phyloP scores from a whole-genome alignment of 2,888 invertebrate species.

The Orchestes rusci region DNA sequence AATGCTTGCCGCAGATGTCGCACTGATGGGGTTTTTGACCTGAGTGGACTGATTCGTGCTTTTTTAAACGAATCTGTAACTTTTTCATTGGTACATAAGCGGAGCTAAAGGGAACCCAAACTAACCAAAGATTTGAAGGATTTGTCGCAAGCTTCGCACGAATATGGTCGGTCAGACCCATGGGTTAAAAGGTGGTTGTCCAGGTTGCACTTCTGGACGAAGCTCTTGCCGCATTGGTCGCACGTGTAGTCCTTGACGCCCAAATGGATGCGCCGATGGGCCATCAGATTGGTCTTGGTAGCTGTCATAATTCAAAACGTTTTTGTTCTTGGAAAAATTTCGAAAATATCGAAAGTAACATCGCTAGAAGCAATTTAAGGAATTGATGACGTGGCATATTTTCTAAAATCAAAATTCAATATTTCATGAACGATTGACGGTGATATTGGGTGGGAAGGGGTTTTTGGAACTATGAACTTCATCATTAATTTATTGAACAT shows the following conservation, averaged over 20 bases:
- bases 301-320: slow-evolving; percentile 14
- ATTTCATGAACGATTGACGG: no score
- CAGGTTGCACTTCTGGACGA: slow-evolving; percentile 52
- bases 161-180: slow-evolving; percentile 46
- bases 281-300: slow-evolving; percentile 52
- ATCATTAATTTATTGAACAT: no score
- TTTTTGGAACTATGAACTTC: no score
- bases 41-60: slow-evolving; percentile 53
- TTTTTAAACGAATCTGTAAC: slow-evolving; percentile 42
- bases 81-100: background rate
- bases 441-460: no score
- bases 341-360: no score
- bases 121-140: slow-evolving; percentile 50
- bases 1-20: slow-evolving; percentile 53
- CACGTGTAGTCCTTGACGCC: slow-evolving; percentile 51
- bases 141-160: slow-evolving; percentile 47
- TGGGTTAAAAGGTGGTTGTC: slow-evolving; percentile 53
- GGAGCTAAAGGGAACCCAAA: background rate
- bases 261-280: slow-evolving; percentile 51
- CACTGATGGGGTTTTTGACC: slow-evolving; percentile 56
- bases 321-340: no score
- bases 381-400: no score
- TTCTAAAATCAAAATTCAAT: no score
- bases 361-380: no score
- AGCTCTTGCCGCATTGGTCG: slow-evolving; percentile 53